Base-by-base conservation (phyloP, 1,140 invertebrate species). In the Sminthurinus signatus region DNA sequence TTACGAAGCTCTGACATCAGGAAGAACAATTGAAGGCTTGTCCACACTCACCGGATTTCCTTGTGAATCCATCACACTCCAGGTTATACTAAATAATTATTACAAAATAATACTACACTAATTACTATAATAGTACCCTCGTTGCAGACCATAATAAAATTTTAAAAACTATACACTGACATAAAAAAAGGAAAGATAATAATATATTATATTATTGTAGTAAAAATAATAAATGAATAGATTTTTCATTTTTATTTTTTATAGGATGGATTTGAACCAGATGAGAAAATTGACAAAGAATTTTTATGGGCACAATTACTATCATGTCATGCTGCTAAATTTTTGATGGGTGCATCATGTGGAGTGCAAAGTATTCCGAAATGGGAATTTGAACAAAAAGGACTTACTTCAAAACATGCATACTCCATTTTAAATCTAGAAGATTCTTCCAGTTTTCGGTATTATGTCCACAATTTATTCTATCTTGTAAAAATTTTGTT, bases 1-100 rank as follows among this genome's bases (percentile, higher is more conserved):
- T 76, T 99, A 98, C 76, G 93, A 96, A 76, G 91, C 93, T 1
- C 78, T 98, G 25, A 91, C 95, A 1, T 96, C 93, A 0, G 96
- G 96, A 2, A 80, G 93, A 69, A 91, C 93, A 50, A 93, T 97
- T 71, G 95, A 98, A 84, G 96, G 93, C 46, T 78, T 98, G 31
- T 90, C 93, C 23, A 94, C 91, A 3, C 77, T 98, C 44, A 98
- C 94, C 5, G 85, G 85, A 54, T 58, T 80, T 80, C 82, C 83
- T 5, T 84, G 83, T 74, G 80, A 82, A 73, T 79, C 76, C 64
- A 76, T 82, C 28, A 73, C 76, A 27, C 68, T 82, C 3, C 79
- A 82, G 73, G 76, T 76, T 69, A 28, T 64, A 39, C 29, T 28
- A 21, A 36, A 57, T 17, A 64, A 1, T 36, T 32, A 31, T 42